phyloP scores from a whole-genome alignment of 2,888 invertebrate species.

The Caenorhabditis sp. region DNA sequence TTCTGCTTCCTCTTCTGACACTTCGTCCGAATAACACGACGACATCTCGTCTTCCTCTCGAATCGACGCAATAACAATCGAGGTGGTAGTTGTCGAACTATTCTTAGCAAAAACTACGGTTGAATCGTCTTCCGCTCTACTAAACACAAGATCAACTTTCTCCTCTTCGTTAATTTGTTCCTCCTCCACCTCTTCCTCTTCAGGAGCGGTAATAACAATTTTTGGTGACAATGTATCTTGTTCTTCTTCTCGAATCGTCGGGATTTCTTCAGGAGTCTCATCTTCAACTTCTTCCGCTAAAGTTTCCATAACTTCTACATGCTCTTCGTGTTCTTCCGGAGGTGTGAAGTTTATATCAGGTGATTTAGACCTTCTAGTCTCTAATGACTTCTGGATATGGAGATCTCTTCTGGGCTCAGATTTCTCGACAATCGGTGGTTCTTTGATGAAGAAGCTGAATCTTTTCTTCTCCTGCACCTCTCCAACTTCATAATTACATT shows the following conservation, averaged over 20 bases:
- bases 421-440: not conserved
- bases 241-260: not conserved
- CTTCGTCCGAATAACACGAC: constrained; percentile 28
- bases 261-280: not conserved
- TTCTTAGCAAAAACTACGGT: not conserved
- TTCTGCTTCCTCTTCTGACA: constrained; percentile 17
- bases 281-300: not conserved
- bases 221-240: not conserved
- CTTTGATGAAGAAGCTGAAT: not conserved
- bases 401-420: not conserved
- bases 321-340: not conserved
- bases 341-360: not conserved
- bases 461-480: not conserved
- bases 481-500: constrained; percentile 23
- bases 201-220: not conserved
- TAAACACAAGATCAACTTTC: constrained; percentile 39
- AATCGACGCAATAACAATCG: not conserved
- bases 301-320: not conserved
- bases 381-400: not conserved
- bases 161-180: constrained; percentile 16
- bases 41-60: constrained; percentile 21
- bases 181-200: not conserved
- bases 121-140: constrained; percentile 36
- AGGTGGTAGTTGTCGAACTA: not conserved
- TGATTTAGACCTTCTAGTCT: not conserved